Percentiles rank a stretch among this genome's conserved stretches.
Conservation (phyloP, 2,797 vertebrate genomes). For the Oreochromis mossambicus region DNA sequence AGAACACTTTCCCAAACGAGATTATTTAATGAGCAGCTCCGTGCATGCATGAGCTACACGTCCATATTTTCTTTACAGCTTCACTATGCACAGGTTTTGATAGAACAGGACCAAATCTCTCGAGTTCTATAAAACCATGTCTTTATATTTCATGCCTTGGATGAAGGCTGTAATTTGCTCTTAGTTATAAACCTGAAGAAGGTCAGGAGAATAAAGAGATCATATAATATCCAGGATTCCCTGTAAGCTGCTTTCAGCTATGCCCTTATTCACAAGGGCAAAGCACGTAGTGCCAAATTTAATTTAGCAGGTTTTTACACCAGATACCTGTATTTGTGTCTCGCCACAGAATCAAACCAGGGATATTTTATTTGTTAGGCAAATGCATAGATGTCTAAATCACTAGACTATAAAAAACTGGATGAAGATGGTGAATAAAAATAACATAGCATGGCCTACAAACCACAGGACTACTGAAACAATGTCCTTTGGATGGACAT, state of each 20-base stretch:
- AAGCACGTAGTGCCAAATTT: not conserved
- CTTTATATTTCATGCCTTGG: not conserved
- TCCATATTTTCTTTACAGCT: not conserved
- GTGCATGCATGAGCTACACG: not conserved
- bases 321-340: not conserved
- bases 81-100: not conserved
- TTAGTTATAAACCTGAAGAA: not conserved
- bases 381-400: not conserved
- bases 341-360: not conserved
- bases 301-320: not conserved
- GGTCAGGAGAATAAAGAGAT: not conserved
- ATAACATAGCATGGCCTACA: not conserved
- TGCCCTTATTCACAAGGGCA: not conserved
- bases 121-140: not conserved
- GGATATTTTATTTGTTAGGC: not conserved
- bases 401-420: not conserved
- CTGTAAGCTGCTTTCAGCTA: not conserved
- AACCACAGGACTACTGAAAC: not conserved
- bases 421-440: not conserved
- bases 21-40: not conserved
- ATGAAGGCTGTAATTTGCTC: not conserved
- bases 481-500: not conserved
- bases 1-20: slow-evolving; percentile 13
- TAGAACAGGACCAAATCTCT: not conserved
- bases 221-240: not conserved